A percentile compares a stretch with the other conserved stretches of the same genome.
Evolutionary conservation across 2,888 invertebrate genomes (phyloP).

Genomic region (Synanthedon formicaeformis): DNA sequence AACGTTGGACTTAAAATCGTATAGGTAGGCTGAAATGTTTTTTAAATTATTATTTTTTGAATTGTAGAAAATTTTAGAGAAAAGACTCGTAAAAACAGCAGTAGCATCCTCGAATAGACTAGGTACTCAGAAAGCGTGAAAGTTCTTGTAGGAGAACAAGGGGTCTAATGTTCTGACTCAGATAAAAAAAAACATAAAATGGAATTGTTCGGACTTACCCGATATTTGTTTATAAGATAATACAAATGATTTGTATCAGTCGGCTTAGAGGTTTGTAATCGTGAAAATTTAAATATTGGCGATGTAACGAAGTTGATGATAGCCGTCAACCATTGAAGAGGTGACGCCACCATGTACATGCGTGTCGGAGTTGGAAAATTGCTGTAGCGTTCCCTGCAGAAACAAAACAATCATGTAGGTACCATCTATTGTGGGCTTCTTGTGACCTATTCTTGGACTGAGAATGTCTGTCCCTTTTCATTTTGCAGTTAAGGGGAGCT

Average conservation of each 20-base stretch:
- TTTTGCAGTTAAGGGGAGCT: too few species aligned
- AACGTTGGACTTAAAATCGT: conserved; percentile 34
- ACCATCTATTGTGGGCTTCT: too few species aligned
- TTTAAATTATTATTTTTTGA: too few species aligned
- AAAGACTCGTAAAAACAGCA: too few species aligned
- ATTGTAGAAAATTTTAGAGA: too few species aligned
- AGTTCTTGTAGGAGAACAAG: too few species aligned
- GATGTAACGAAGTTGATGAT: conserved; percentile 32
- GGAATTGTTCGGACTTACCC: conserved; percentile 20
- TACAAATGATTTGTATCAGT: conserved; percentile 34
- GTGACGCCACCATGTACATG: conserved; percentile 32
- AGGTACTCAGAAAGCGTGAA: too few species aligned
- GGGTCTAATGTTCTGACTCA: too few species aligned
- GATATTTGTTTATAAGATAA: conserved; percentile 45
- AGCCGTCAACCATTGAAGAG: conserved; percentile 53
- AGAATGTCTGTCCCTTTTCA: too few species aligned
- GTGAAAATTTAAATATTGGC: conserved; percentile 32
- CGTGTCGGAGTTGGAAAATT: conserved; percentile 43
- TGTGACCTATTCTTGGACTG: too few species aligned
- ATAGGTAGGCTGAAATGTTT: conserved; percentile 32
- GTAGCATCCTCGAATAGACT: too few species aligned
- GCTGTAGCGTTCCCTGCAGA: conserved; percentile 27
- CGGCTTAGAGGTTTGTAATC: conserved; percentile 34
- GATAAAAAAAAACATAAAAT: too few species aligned
- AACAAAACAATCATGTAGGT: conserved; percentile 1